phyloP scores from a whole-genome alignment of 2,888 invertebrate species.

The Drosophila quinaria region DNA sequence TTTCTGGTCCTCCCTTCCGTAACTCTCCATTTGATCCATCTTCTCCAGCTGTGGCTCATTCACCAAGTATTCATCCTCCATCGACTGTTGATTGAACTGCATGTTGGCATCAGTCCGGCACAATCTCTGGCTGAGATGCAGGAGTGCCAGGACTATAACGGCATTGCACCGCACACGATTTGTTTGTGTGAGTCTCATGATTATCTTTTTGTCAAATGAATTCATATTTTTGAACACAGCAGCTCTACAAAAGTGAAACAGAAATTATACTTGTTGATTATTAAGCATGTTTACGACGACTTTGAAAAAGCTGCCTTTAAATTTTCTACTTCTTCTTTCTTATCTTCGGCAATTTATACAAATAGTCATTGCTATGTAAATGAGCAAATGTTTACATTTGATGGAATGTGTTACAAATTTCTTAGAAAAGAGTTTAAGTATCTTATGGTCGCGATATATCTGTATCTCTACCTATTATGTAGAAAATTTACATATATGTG shows the following conservation, averaged over 20 bases:
- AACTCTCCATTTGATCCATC: slow-evolving; percentile 68
- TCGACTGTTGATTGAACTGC: slow-evolving; percentile 69
- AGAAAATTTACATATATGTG: neutral
- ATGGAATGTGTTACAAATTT: too few relatives aligned
- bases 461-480: neutral
- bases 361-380: too few relatives aligned
- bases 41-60: slow-evolving; percentile 67
- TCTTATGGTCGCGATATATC: neutral
- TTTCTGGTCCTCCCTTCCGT: slow-evolving; percentile 78
- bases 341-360: too few relatives aligned
- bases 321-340: neutral
- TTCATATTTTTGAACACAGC: slow-evolving; percentile 12
- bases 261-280: neutral
- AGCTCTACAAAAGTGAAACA: slow-evolving; percentile 16
- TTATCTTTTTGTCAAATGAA: slow-evolving; percentile 14
- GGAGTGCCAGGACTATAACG: slow-evolving; percentile 40
- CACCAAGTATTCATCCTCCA: slow-evolving; percentile 58
- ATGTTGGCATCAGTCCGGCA: slow-evolving; percentile 59
- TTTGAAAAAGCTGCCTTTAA: neutral
- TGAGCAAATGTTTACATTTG: too few relatives aligned
- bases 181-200: slow-evolving; percentile 36
- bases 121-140: slow-evolving; percentile 49
- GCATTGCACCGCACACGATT: slow-evolving; percentile 27
- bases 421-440: too few relatives aligned
- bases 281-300: neutral